A percentile compares a stretch with the other conserved stretches of the same genome.
Evolutionary conservation across 1,140 invertebrate genomes (phyloP).

Genomic region (Riptortus pedestris): DNA sequence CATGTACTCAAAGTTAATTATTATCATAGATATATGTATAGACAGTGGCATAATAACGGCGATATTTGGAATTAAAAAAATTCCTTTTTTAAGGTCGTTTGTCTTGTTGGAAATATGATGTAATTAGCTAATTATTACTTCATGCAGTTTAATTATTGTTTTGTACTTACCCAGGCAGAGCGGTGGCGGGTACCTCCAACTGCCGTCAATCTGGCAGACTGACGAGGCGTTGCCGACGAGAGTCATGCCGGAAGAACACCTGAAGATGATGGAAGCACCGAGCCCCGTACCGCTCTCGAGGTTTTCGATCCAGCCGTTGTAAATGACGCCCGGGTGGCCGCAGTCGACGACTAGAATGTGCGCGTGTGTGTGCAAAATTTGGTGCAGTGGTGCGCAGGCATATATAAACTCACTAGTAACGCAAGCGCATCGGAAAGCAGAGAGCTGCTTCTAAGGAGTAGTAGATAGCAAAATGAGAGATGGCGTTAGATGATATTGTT

Average conservation of each 20-base stretch:
- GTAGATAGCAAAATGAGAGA: too few species aligned
- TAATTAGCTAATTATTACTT: too few species aligned
- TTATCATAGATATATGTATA: too few species aligned
- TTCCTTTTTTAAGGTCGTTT: too few species aligned
- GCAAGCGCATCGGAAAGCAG: not conserved
- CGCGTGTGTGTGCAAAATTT: constrained; percentile 21
- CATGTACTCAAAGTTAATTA: too few species aligned
- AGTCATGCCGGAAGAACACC: constrained; percentile 86
- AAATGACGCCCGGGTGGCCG: constrained; percentile 74
- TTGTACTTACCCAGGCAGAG: constrained; percentile 57
- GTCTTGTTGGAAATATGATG: too few species aligned
- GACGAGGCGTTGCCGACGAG: constrained; percentile 80
- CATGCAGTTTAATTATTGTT: too few species aligned
- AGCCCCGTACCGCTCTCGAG: constrained; percentile 77
- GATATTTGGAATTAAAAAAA: too few species aligned
- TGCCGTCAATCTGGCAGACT: constrained; percentile 82
- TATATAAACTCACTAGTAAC: not conserved
- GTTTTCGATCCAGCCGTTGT: constrained; percentile 93
- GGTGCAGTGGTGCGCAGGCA: not conserved
- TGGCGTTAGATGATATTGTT: too few species aligned
- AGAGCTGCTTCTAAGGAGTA: not conserved
- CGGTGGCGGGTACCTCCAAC: constrained; percentile 85
- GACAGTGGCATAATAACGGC: too few species aligned
- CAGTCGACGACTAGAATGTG: constrained; percentile 85
- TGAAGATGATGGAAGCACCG: constrained; percentile 84